Conservation (phyloP, 1,140 invertebrate species). For the Geopemphigus sp. region DNA sequence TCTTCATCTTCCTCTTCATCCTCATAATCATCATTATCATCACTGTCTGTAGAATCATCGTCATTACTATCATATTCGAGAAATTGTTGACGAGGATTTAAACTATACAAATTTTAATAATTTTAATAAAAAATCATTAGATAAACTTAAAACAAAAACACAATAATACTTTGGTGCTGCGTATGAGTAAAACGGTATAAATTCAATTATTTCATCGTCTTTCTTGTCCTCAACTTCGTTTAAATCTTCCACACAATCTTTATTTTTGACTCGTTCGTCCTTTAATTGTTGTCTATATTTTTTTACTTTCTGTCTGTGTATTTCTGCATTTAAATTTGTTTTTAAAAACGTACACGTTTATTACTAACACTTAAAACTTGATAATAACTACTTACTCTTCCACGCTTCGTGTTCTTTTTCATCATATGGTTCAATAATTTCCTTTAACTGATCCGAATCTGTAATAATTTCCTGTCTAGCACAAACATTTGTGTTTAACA, state of each 20-base stretch:
- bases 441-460: constrained; percentile 58
- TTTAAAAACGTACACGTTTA: constrained; percentile 51
- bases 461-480: constrained; percentile 55
- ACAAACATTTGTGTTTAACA: constrained; percentile 57
- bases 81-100: not conserved
- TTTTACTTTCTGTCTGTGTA: constrained; percentile 59
- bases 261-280: constrained; percentile 56
- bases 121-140: no score
- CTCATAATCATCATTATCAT: not conserved
- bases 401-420: constrained; percentile 60
- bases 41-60: not conserved
- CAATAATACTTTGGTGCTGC: no score
- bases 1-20: not conserved
- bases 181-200: no score
- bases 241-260: not conserved
- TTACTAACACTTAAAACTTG: not conserved
- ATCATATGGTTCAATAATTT: constrained; percentile 61
- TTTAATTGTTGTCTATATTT: constrained; percentile 57
- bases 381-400: constrained; percentile 56
- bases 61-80: not conserved
- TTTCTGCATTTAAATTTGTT: no score
- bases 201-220: no score
- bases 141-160: no score
- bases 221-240: no score
- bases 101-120: no score